Evolutionary conservation across 2,888 invertebrate genomes (phyloP).

Genomic region (Cryptus viduatorius): DNA sequence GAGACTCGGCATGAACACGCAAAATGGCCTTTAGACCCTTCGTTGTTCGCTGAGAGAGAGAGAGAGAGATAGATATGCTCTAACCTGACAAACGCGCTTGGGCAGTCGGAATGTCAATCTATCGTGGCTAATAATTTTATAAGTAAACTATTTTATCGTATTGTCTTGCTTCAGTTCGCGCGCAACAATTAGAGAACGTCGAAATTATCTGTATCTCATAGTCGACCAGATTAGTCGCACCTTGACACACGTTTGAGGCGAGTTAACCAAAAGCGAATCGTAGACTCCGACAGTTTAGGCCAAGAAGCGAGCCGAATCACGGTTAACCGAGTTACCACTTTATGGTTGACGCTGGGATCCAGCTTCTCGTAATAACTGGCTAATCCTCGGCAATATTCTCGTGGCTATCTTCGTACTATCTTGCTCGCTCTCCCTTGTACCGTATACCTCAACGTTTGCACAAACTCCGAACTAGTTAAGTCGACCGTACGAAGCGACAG

Average conservation of each 20-base stretch:
- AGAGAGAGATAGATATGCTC: too few relatives aligned
- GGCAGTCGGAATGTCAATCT: too few relatives aligned
- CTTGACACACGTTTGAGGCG: constrained; percentile 58
- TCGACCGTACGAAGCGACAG: constrained; percentile 49
- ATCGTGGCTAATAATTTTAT: too few relatives aligned
- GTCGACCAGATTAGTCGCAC: constrained; percentile 49
- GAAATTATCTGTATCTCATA: constrained; percentile 13
- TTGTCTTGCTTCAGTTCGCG: too few relatives aligned
- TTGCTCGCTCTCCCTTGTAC: constrained; percentile 67
- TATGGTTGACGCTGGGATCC: constrained; percentile 49
- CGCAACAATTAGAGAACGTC: neutral
- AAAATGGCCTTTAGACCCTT: too few relatives aligned
- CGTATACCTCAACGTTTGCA: constrained; percentile 63
- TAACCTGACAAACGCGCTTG: too few relatives aligned
- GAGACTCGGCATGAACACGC: too few relatives aligned
- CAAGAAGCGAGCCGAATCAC: constrained; percentile 60
- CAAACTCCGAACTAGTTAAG: constrained; percentile 47
- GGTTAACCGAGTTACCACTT: constrained; percentile 57
- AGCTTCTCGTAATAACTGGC: constrained; percentile 68
- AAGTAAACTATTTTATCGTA: too few relatives aligned
- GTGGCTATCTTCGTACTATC: constrained; percentile 68
- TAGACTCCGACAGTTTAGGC: constrained; percentile 34
- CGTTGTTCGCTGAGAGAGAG: too few relatives aligned
- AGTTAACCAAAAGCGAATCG: constrained; percentile 38
- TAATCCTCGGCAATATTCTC: constrained; percentile 72